Evolutionary conservation across 2,113 vertebrate genomes (phyloP).

Genomic region (Pedetes capensis): DNA sequence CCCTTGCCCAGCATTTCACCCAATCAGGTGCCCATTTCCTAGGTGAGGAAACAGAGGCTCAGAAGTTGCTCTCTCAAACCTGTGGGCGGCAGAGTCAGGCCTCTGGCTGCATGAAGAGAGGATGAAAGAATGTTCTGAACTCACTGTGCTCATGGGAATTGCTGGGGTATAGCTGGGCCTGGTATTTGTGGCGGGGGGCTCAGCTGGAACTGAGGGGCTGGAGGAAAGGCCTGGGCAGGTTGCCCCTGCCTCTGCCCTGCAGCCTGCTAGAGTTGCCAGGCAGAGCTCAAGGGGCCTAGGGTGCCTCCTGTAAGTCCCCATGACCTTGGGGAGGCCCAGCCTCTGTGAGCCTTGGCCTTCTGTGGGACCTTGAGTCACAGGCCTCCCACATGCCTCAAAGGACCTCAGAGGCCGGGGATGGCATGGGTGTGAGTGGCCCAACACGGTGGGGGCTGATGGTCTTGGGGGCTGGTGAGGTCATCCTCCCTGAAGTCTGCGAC

Average conservation of each 20-base stretch:
- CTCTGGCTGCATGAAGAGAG: neutral
- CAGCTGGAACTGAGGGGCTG: neutral
- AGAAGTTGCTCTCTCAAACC: neutral
- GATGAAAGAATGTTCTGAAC: neutral
- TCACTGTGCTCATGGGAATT: neutral
- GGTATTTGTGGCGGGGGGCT: accelerated
- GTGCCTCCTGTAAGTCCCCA: neutral
- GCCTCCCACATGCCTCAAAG: neutral
- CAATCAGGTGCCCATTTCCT: neutral
- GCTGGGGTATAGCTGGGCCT: too few relatives aligned
- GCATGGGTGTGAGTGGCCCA: neutral
- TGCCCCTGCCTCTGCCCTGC: neutral
- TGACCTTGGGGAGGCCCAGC: neutral
- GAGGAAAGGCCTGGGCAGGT: neutral
- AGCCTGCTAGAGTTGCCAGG: neutral
- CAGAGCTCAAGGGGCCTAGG: neutral
- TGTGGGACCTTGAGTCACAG: neutral
- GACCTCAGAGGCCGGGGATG: accelerated
- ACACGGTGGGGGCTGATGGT: neutral
- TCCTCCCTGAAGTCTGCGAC: neutral
- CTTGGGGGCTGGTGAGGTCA: too few relatives aligned
- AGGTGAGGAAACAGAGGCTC: neutral
- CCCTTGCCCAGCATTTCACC: too few relatives aligned
- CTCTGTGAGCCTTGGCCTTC: neutral
- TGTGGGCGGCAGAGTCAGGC: neutral